Evolutionary conservation across 1,140 invertebrate genomes (phyloP), one percentile per base, ranked within the genome.

Genomic region (Glossosoma conforme): DNA sequence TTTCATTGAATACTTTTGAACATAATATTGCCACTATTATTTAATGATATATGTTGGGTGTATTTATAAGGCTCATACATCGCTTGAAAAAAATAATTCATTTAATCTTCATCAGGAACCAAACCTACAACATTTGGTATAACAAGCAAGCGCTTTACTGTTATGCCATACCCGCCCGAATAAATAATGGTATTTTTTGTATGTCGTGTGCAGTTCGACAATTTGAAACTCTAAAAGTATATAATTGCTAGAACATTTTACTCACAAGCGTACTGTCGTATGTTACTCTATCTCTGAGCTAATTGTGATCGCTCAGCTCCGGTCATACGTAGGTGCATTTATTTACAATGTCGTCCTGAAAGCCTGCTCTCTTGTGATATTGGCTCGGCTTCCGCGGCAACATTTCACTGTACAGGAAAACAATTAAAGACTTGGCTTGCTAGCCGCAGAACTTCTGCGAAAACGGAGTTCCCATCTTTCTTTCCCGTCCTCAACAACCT

Each of bases 361-460:
- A 47, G 52, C 35, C n/a, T 19, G 15, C 14, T 8, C 8, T 41
- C 18, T 42, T 37, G 24, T 17, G 41, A 48, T 56, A 56, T 56
- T 56, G 49, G 48, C 49, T n/a, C 37, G 44, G 40, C 44, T 48
- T 56, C 45, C 44, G 36, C 54, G 41, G 35, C 37, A 28, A 42
- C 60, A 61, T 54, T 60, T 48, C 56, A 48, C 52, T 44, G 60
- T 57, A 56, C 61, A 64, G 65, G 59, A 61, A 65, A 67, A 67
- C 65, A 67, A 69, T 70, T 70, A 68, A 67, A 63, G 62, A 60
- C 60, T 66, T 64, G 60, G 59, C 58, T 62, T 60, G 61, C 59
- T 59, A 56, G 44, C 51, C 38, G 32, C 21, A 28, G 35, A 58
- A 58, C 50, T 58, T 58, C 51, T 25, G 19, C 17, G 36, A 46